Conservation (phyloP, 2,113 vertebrate species). For the Aplodontia rufa region DNA sequence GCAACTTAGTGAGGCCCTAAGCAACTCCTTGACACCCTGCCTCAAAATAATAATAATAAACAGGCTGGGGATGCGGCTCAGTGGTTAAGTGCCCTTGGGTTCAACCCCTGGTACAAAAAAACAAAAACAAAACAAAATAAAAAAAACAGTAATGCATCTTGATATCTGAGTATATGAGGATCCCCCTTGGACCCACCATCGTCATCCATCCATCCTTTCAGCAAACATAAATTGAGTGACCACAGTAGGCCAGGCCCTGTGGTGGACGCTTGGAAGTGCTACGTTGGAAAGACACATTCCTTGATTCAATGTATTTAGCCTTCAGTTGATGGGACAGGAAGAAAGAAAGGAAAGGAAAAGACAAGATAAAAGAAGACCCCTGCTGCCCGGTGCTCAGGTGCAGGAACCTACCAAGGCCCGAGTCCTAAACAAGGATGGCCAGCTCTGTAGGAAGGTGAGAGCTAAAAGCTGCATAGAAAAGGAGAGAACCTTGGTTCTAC, state of each 20-base stretch:
- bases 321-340: background rate
- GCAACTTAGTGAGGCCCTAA: no score
- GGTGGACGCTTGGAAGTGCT: background rate
- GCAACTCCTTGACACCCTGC: no score
- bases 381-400: accelerated
- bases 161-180: background rate
- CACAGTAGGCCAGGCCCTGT: background rate
- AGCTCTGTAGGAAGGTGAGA: background rate
- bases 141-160: no score
- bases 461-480: no score
- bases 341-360: background rate
- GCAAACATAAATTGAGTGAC: background rate
- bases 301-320: background rate
- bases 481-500: no score
- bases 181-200: no score
- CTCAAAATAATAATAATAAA: no score
- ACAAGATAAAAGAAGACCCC: background rate
- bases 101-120: no score
- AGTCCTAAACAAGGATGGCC: accelerated
- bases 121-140: no score
- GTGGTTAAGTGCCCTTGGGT: no score
- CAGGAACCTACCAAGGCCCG: background rate
- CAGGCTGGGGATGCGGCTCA: no score
- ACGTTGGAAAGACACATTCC: background rate
- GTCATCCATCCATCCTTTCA: background rate